Evolutionary conservation across 1,140 invertebrate genomes (phyloP), one percentile per base, ranked within the genome.

Genomic region (Neoseiulus cucumeris): DNA sequence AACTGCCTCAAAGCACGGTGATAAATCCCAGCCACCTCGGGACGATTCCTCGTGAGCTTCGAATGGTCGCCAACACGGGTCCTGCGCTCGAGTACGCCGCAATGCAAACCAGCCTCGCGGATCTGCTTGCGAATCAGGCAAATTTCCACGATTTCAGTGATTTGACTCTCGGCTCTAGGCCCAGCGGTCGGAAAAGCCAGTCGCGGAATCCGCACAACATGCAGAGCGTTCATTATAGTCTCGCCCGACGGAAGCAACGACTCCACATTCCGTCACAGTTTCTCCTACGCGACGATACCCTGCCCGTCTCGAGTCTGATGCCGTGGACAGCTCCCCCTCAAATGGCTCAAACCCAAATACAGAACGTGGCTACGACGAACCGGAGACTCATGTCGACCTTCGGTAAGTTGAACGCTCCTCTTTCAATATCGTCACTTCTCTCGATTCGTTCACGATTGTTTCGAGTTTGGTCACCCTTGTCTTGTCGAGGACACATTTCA

Each of bases 191-290:
- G n/a, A 25, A 25, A 25, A 33, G 25, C 22, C 51, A 25, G 33
- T 33, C 25, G 22, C 51, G 25, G 51, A 59, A 59, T 25, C 51
- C 33, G 51, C 51, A 59, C 51, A 59, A 59, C 51, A 59, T 59
- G 51, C 51, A 59, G 51, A 59, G 51, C 22, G 51, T 59, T 59
- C 51, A 59, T 33, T 59, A 59, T 25, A 59, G 51, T 25, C 51
- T 59, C 25, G 51, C 51, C 2, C 51, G 51, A 20, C 51, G 51
- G 22, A 59, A 59, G 33, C 51, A 59, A 25, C 17, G 51, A 14
- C 33, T 59, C 14, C 25, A 33, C 22, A 59, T 25, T 33, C 25
- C 25, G 51, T 33, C 51, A 1, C 51, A 59, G 33, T 59, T 59
- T 9, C 22, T 59, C 25, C 9, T 59, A 20, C 25, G 51, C 25